A percentile compares a stretch with the other conserved stretches of the same genome.
These are phyloP conservation scores for Yponomeuta plumbellus DNA, from an alignment of 2,888 invertebrate species.

Conservation along the genomic window DNA sequence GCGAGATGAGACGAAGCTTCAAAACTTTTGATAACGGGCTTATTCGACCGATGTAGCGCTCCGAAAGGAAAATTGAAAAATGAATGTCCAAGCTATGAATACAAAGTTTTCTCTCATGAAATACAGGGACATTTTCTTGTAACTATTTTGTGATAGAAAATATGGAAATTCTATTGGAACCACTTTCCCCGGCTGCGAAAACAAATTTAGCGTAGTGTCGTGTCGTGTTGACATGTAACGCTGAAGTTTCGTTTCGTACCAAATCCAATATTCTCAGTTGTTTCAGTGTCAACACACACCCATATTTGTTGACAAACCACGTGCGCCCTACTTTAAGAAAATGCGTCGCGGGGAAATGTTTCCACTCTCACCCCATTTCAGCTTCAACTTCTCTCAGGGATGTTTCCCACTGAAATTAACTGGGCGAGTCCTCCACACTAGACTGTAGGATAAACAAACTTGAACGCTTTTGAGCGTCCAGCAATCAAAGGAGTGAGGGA, in stretches of 20 bases:
- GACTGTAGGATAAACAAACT: background rate
- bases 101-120: background rate
- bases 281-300: conserved; percentile 29
- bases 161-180: conserved; percentile 3
- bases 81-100: background rate
- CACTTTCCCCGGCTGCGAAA: background rate
- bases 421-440: background rate
- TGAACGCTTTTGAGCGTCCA: background rate
- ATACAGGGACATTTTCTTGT: background rate
- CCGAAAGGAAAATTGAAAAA: background rate
- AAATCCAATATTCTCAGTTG: conserved; percentile 31
- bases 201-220: conserved; percentile 11
- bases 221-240: conserved; percentile 14
- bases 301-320: conserved; percentile 27
- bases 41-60: background rate
- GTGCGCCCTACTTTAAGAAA: conserved; percentile 19
- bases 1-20: background rate
- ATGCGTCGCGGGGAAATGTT: conserved; percentile 12
- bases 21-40: background rate
- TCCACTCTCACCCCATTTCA: background rate
- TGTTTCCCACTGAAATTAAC: background rate
- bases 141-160: background rate
- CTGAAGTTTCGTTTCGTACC: conserved; percentile 13
- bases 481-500: too few species aligned
- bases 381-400: background rate